phyloP scores from a whole-genome alignment of 1,140 invertebrate species.

The Steinernema khuongi region DNA sequence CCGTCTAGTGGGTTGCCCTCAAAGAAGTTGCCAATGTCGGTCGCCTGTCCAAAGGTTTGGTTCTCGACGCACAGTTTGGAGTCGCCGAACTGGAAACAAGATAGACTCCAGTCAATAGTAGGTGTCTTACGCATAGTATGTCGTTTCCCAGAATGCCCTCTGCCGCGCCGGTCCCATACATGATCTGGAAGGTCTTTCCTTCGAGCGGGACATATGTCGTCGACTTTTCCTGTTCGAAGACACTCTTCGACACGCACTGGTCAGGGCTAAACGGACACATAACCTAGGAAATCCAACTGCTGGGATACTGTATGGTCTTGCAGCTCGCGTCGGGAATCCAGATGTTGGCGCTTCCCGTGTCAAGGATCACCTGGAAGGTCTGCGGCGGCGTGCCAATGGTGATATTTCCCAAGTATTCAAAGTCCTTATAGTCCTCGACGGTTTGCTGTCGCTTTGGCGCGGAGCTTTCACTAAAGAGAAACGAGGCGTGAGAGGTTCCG shows the following conservation, averaged over 20 bases:
- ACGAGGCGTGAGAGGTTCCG: not conserved
- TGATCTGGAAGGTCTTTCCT: conserved; percentile 14
- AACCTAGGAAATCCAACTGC: not conserved
- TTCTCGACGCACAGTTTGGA: not conserved
- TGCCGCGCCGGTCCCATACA: conserved; percentile 33
- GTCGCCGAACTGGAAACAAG: not conserved
- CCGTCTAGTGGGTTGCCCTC: not conserved
- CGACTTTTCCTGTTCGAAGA: conserved; percentile 31
- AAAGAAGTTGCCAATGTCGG: not conserved
- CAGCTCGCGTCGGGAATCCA: conserved; percentile 25
- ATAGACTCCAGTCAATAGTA: not conserved
- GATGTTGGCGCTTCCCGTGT: conserved; percentile 24
- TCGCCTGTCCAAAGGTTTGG: not conserved
- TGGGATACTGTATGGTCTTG: not conserved
- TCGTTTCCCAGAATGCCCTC: conserved; percentile 28
- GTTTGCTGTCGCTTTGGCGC: not conserved
- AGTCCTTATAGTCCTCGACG: not conserved
- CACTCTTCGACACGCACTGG: conserved; percentile 24
- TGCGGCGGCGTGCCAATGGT: conserved; percentile 22
- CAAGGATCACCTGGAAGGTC: conserved; percentile 21
- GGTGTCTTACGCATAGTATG: conserved; percentile 31
- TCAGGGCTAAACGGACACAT: conserved; percentile 15
- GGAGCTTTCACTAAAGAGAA: not conserved
- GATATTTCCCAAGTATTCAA: not conserved
- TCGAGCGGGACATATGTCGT: conserved; percentile 17